phyloP scores from a whole-genome alignment of 2,113 vertebrate species.

The Dendrocopos noguchii region DNA sequence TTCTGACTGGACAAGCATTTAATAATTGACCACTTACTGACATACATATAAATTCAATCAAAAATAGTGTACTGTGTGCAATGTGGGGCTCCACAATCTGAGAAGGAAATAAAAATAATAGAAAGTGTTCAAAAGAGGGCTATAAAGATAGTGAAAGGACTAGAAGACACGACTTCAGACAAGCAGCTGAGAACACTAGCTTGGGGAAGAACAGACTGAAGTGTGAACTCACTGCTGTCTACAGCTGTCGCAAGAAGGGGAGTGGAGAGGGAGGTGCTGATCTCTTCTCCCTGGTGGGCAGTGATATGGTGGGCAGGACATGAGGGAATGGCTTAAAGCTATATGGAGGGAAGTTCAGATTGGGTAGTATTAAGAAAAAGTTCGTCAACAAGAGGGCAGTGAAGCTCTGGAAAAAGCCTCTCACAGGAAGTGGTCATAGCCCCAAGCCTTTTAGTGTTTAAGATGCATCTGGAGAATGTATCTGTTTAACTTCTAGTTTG shows the following conservation, averaged over 20 bases:
- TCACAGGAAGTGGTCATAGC: background rate
- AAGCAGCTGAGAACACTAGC: background rate
- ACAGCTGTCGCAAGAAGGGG: background rate
- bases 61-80: background rate
- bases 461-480: background rate
- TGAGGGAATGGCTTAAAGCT: background rate
- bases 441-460: background rate
- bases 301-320: accelerated
- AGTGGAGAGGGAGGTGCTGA: background rate
- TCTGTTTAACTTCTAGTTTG: background rate
- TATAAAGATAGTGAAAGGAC: background rate
- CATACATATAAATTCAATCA: background rate
- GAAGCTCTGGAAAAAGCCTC: background rate
- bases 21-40: background rate
- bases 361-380: background rate
- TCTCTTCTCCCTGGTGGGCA: background rate
- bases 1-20: background rate
- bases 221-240: background rate
- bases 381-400: background rate
- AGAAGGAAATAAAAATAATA: background rate
- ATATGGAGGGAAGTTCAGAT: background rate
- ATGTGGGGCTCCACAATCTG: background rate
- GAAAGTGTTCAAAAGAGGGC: background rate
- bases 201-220: background rate
- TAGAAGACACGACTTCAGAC: background rate